These are phyloP conservation scores for Ostrea edulis DNA, from an alignment of 1,140 invertebrate genomes.

Conservation along the genomic window DNA sequence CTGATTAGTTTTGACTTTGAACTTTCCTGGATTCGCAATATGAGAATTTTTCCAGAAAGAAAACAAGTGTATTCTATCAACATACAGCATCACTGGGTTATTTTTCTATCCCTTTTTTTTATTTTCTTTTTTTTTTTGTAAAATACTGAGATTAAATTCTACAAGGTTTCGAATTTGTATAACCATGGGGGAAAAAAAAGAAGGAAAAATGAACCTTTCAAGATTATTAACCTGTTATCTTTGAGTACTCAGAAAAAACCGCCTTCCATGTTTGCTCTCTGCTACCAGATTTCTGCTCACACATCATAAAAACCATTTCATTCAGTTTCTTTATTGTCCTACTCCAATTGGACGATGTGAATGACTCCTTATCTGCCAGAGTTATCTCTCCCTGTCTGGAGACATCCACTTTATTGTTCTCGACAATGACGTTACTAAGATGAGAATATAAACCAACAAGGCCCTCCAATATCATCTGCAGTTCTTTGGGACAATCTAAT, in stretches of 20 bases:
- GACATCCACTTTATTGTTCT: neutral
- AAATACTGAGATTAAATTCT: too few relatives aligned
- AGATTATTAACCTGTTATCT: slow-evolving; percentile 13
- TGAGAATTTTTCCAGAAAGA: too few relatives aligned
- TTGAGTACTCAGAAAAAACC: neutral
- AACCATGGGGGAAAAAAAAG: too few relatives aligned
- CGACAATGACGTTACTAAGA: neutral
- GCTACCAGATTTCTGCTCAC: neutral
- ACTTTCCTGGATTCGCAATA: too few relatives aligned
- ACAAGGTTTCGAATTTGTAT: too few relatives aligned
- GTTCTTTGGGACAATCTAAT: neutral
- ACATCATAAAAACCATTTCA: neutral
- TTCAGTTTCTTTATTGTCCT: slow-evolving; percentile 1
- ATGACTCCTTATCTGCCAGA: neutral
- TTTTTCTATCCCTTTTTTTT: too few relatives aligned
- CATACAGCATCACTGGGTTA: too few relatives aligned
- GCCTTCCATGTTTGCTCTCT: neutral
- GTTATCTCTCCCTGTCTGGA: neutral
- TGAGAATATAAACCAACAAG: neutral
- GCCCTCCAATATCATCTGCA: slow-evolving; percentile 5
- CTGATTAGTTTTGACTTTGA: too few relatives aligned
- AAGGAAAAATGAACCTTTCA: too few relatives aligned
- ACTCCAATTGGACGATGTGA: neutral
- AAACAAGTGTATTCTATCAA: too few relatives aligned
- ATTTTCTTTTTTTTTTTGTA: too few relatives aligned